Evolutionary conservation across 1,140 invertebrate species (phyloP).

Genomic region (Trinorchestia longiramus): DNA sequence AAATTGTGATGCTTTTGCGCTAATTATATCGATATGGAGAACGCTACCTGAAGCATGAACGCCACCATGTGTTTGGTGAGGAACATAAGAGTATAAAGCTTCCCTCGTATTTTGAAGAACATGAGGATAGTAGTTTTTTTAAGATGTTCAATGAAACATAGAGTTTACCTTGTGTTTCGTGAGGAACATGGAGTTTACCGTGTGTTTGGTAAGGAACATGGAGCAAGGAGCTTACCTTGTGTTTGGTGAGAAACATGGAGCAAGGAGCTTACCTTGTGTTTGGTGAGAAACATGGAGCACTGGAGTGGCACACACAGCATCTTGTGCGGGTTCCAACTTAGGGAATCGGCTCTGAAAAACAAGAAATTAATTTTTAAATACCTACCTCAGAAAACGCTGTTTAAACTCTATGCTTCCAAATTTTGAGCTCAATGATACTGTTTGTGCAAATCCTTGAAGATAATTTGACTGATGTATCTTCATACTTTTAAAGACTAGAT

Average conservation of each 20-base stretch:
- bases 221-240: slow-evolving; percentile 75
- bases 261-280: slow-evolving; percentile 75
- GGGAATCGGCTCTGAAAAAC: slow-evolving; percentile 78
- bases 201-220: slow-evolving; percentile 76
- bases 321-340: slow-evolving; percentile 95
- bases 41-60: not conserved
- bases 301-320: slow-evolving; percentile 89
- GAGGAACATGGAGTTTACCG: not conserved
- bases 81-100: not conserved
- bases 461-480: no score
- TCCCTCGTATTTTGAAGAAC: no score
- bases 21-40: no score
- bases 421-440: not conserved
- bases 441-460: not conserved
- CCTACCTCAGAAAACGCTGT: not conserved
- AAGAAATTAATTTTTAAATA: not conserved
- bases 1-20: no score
- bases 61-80: not conserved
- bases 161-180: no score
- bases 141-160: no score
- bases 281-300: slow-evolving; percentile 84
- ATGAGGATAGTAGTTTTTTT: no score
- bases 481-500: no score
- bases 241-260: slow-evolving; percentile 79
- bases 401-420: not conserved